phyloP scores from a whole-genome alignment of 2,888 invertebrate species.

The Eilema caniola region DNA sequence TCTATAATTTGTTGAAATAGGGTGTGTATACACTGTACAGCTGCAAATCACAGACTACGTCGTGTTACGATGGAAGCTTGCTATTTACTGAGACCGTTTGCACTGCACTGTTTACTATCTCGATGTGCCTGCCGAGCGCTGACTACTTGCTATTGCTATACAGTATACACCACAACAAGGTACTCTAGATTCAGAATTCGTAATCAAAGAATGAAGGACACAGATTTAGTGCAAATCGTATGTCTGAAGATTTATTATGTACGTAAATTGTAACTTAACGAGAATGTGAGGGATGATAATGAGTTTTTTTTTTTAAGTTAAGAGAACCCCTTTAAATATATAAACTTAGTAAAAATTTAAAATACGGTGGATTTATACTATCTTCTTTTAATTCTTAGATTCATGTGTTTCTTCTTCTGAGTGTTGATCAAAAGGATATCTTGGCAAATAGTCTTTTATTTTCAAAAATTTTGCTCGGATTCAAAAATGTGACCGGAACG shows the following conservation, averaged over 20 bases:
- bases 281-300: neutral
- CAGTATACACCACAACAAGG: constrained; percentile 41
- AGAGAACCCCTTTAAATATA: neutral
- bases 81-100: constrained; percentile 75
- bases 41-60: constrained; percentile 27
- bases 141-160: constrained; percentile 56
- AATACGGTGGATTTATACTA: neutral
- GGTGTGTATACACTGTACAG: constrained; percentile 22
- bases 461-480: too few relatives aligned
- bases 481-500: too few relatives aligned
- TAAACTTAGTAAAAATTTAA: too few relatives aligned
- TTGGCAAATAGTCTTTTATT: too few relatives aligned
- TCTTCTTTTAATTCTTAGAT: too few relatives aligned
- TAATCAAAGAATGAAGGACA: constrained; percentile 49
- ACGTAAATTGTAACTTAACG: neutral
- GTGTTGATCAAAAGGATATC: too few relatives aligned
- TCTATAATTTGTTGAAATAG: constrained; percentile 29
- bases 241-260: constrained; percentile 35
- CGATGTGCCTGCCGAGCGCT: constrained; percentile 55
- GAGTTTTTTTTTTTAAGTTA: neutral
- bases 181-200: constrained; percentile 35
- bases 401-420: too few relatives aligned
- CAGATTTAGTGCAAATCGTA: constrained; percentile 45
- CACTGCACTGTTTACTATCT: constrained; percentile 72
- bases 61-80: constrained; percentile 60